Conservation (phyloP, 2,113 vertebrate species). For the Zosterops pallidus region DNA sequence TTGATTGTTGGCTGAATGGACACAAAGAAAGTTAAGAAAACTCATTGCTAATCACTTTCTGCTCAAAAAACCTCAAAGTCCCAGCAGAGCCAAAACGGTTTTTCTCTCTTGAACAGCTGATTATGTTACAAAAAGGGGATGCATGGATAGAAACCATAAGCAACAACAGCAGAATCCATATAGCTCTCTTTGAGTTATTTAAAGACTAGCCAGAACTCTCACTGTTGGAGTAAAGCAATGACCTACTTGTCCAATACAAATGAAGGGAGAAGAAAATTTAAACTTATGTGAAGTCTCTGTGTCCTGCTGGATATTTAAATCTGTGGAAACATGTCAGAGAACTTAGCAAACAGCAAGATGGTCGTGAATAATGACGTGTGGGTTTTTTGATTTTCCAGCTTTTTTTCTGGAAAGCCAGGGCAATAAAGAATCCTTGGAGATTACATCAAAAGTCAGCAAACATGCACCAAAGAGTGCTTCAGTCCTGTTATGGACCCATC, state of each 20-base stretch:
- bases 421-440: not conserved
- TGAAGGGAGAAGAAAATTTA: not conserved
- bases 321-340: not conserved
- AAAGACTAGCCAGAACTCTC: not conserved
- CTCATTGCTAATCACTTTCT: not conserved
- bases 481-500: not conserved
- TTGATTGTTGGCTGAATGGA: not conserved
- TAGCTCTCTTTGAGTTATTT: not conserved
- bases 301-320: not conserved
- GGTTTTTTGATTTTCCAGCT: not conserved
- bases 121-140: not conserved
- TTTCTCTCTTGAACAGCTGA: not conserved
- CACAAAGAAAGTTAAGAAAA: not conserved
- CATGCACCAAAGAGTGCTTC: not conserved
- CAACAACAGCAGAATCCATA: not conserved
- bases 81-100: not conserved
- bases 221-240: not conserved
- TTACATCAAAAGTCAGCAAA: not conserved
- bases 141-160: not conserved
- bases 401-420: not conserved
- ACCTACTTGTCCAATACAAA: not conserved
- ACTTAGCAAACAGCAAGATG: not conserved
- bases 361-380: not conserved
- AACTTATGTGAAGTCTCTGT: not conserved
- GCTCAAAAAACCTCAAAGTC: not conserved